Base-by-base conservation (phyloP, 1,140 invertebrate species). In the Octopus sinensis region DNA sequence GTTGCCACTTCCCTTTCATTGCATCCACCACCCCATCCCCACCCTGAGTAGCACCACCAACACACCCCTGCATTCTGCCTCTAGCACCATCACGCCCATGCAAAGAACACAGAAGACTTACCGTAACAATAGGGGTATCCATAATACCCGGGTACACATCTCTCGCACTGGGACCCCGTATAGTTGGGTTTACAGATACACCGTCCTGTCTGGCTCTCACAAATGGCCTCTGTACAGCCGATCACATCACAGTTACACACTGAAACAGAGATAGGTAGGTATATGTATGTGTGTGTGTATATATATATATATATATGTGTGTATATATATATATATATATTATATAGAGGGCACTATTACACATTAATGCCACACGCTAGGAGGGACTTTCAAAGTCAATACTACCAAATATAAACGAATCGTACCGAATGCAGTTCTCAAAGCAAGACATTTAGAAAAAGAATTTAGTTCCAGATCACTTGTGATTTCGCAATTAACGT, bases 121-220 rank as follows among this genome's bases (percentile, higher is more conserved):
- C 87, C 83, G 83, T 83, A 79, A 86, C 97, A 99, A 56, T 94
- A 93, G 0, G 97, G 96, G 90, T 96, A 98, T 0, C 96, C 95
- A 86, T 94, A 97, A 84, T 92, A 96, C 79, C 96, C 96, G 9
- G 93, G 92, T 73, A 95, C 91, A 90, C 97, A 99, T 82, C 95
- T 93, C 86, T 99, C 97, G 89, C 98, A 99, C 6, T 95, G 92
- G 0, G 93, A 90, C 4, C 96, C 97, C 1, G 95, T 95, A 88
- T 96, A 99, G 6, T 97, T 97, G 84, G 94, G 93, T 87, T 96
- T 96, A 88, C 98, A 99, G 9, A 98, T 91, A 90, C 98, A 99
- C 81, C 92, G 89, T 0, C 98, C 98, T 9, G 91, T 93, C 1
- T 91, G 86, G 88, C 97, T 96, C 88, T 98, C 93, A 88, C 98